Percentiles rank a stretch among this genome's conserved stretches.
phyloP scores from a whole-genome alignment of 1,140 invertebrate genomes.

The Anadara kagoshimensis region DNA sequence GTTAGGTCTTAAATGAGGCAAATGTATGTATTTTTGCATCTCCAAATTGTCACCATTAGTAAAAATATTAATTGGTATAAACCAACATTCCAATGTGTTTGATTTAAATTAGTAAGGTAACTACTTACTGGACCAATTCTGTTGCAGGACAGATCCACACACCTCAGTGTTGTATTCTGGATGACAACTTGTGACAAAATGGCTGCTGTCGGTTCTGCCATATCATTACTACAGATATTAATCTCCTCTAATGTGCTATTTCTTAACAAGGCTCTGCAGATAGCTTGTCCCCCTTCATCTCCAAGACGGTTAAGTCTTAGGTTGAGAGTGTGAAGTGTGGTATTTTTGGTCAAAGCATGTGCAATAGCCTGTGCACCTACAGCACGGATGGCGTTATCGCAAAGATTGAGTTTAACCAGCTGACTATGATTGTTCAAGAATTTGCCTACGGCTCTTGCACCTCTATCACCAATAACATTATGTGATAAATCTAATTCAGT shows the following conservation, averaged over 20 bases:
- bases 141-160: conserved; percentile 72
- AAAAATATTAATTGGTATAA: background rate
- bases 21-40: background rate
- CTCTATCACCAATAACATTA: conserved; percentile 72
- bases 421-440: conserved; percentile 72
- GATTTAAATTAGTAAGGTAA: background rate
- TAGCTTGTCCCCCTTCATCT: conserved; percentile 73
- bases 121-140: conserved; percentile 69
- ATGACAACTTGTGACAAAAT: conserved; percentile 70
- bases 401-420: conserved; percentile 67
- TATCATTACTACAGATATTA: conserved; percentile 71
- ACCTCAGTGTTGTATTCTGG: conserved; percentile 63
- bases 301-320: conserved; percentile 70
- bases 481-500: conserved; percentile 71
- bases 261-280: conserved; percentile 67
- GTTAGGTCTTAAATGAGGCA: background rate
- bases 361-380: conserved; percentile 73
- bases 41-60: background rate
- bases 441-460: conserved; percentile 72
- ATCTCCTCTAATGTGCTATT: conserved; percentile 69
- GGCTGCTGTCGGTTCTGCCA: conserved; percentile 70
- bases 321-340: conserved; percentile 64
- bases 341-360: conserved; percentile 72
- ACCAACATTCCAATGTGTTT: background rate
- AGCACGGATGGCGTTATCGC: conserved; percentile 70